These are phyloP conservation scores for Heliothis virescens DNA, from an alignment of 1,140 invertebrate genomes.

Conservation along the genomic window DNA sequence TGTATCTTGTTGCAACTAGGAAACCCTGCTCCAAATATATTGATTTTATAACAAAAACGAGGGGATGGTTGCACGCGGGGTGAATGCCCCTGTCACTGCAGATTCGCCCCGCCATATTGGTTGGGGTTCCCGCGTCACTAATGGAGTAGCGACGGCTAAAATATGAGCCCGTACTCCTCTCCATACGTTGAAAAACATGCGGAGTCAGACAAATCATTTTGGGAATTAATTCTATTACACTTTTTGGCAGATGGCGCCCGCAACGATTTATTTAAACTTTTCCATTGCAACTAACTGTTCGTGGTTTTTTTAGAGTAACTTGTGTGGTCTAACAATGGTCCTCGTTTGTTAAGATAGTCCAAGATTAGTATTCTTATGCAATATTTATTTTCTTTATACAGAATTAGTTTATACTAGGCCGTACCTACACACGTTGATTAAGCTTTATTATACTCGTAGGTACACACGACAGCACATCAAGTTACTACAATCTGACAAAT, in stretches of 20 bases:
- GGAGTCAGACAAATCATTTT: slow-evolving; percentile 71
- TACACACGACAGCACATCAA: no score
- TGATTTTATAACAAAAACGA: slow-evolving; percentile 84
- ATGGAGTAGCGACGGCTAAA: slow-evolving; percentile 81
- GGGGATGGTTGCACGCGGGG: slow-evolving; percentile 79
- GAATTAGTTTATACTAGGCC: no score
- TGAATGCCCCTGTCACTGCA: slow-evolving; percentile 82
- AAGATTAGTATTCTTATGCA: no score
- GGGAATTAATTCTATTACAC: slow-evolving; percentile 68
- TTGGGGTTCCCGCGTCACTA: slow-evolving; percentile 79
- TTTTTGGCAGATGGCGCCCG: slow-evolving; percentile 35
- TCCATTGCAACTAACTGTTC: neutral
- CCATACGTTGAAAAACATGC: slow-evolving; percentile 75
- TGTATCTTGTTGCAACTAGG: slow-evolving; percentile 62
- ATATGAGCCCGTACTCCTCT: slow-evolving; percentile 79
- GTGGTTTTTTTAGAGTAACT: neutral
- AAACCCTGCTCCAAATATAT: slow-evolving; percentile 76
- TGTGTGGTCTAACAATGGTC: no score
- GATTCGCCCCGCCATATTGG: slow-evolving; percentile 80
- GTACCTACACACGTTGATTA: no score
- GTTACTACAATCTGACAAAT: no score
- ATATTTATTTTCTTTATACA: no score
- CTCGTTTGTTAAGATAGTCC: no score
- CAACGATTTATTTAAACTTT: slow-evolving; percentile 27
- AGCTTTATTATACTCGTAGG: no score